Base-by-base conservation (phyloP, 2,797 vertebrate species). In the Adrianichthys oophorus region DNA sequence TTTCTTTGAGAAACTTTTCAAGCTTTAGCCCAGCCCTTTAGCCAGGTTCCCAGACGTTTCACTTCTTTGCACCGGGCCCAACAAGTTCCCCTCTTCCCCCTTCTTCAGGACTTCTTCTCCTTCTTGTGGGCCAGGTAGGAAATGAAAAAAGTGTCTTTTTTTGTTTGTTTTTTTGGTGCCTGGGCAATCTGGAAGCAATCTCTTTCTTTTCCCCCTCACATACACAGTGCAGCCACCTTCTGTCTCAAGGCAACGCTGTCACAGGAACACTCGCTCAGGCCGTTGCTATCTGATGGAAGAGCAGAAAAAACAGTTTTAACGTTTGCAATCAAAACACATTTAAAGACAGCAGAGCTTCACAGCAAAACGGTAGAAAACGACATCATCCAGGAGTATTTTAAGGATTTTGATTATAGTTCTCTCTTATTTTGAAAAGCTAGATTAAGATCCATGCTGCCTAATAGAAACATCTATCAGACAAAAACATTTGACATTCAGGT, bases 191-290 rank as follows among this genome's bases (percentile, higher is more conserved):
- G 94, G 93, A 95, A 95, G 93, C 92, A 93, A 95, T 93, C 93
- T 95, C 94, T 92, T 92, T 91, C 89, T 83, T 80, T 81, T 73
- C 5, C 61, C 78, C 72, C 93, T 91, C 83, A 72, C 83, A 80
- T 84, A 86, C 92, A 94, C 92, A 94, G 85, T 90, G 94, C 94
- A 94, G 94, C 94, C 80, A 84, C 77, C 92, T 93, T 93, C 93
- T 91, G 92, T 94, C 94, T 94, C 93, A 97, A 96, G 95, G 94
- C 94, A 94, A 95, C 92, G 90, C 92, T 96, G 94, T 95, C 92
- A 91, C 94, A 93, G 82, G 85, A 89, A 93, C 92, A 93, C 93
- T 94, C 94, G 93, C 92, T 92, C 93, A 90, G 92, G 92, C 92
- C 89, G 85, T 86, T 88, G 94, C 90, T 98, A 95, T 96, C 96